Conservation (phyloP, 2,888 invertebrate species). For the Lasioglossum lativentre region DNA sequence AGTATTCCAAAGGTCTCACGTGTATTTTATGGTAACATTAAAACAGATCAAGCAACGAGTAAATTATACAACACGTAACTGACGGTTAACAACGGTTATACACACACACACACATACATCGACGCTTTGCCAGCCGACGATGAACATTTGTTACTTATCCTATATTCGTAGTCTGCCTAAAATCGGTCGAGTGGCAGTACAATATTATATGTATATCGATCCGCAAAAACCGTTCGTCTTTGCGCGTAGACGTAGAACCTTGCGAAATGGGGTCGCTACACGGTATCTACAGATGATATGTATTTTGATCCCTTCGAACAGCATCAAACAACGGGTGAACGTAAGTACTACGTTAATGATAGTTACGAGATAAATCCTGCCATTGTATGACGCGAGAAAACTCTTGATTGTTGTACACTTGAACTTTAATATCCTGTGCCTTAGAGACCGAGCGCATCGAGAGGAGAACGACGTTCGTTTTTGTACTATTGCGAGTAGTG, state of each 20-base stretch:
- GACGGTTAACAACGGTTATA: conserved; percentile 28
- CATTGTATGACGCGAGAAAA: conserved; percentile 18
- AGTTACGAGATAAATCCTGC: background rate
- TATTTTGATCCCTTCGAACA: conserved; percentile 63
- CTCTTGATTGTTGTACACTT: conserved; percentile 17
- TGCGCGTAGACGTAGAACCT: background rate
- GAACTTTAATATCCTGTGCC: conserved; percentile 14
- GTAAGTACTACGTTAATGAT: conserved; percentile 22
- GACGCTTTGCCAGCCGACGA: background rate
- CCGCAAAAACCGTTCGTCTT: background rate
- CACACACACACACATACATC: background rate
- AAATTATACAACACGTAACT: conserved; percentile 6
- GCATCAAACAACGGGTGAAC: conserved; percentile 18
- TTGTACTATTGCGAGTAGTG: conserved; percentile 43
- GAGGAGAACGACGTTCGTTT: background rate
- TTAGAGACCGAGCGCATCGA: conserved; percentile 5
- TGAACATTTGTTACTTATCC: background rate
- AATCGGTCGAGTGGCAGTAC: conserved; percentile 29
- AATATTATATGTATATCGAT: conserved; percentile 26
- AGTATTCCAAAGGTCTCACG: conserved; percentile 15
- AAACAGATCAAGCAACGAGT: conserved; percentile 24
- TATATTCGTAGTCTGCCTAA: conserved; percentile 17
- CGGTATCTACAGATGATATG: conserved; percentile 57
- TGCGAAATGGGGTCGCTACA: background rate
- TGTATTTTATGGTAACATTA: conserved; percentile 10